These are phyloP conservation scores for Argyresthia albistria DNA, from an alignment of 2,888 invertebrate species.

Conservation along the genomic window DNA sequence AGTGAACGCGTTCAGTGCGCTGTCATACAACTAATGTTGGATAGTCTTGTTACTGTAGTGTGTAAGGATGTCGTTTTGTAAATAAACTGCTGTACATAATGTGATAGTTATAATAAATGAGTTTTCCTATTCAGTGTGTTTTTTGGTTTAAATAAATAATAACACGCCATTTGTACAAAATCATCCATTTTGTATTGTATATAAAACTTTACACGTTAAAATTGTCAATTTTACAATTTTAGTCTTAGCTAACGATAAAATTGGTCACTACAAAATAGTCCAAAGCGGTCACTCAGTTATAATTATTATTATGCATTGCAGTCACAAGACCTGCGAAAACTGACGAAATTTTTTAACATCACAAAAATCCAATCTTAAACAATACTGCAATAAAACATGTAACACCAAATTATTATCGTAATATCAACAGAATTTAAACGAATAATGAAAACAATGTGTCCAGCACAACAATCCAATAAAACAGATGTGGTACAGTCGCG, in stretches of 20 bases:
- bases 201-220: constrained; percentile 69
- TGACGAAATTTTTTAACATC: neutral
- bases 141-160: constrained; percentile 19
- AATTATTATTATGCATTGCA: constrained; percentile 48
- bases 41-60: constrained; percentile 25
- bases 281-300: constrained; percentile 60
- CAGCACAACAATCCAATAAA: constrained; percentile 1
- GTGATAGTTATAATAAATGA: constrained; percentile 7
- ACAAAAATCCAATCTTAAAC: neutral
- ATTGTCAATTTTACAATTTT: constrained; percentile 68
- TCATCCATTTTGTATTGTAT: constrained; percentile 68
- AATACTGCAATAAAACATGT: too few relatives aligned
- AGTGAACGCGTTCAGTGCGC: constrained; percentile 42
- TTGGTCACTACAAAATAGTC: constrained; percentile 72
- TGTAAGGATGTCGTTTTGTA: constrained; percentile 21
- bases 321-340: constrained; percentile 37
- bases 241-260: constrained; percentile 59
- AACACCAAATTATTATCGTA: too few relatives aligned
- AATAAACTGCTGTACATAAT: constrained; percentile 21
- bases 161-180: constrained; percentile 58
- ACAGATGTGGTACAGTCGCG: neutral
- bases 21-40: constrained; percentile 20
- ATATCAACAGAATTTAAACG: neutral
- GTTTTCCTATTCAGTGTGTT: neutral
- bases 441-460: constrained; percentile 1